Conservation (phyloP, 2,888 invertebrate genomes). For the Aleiodes testaceus region DNA sequence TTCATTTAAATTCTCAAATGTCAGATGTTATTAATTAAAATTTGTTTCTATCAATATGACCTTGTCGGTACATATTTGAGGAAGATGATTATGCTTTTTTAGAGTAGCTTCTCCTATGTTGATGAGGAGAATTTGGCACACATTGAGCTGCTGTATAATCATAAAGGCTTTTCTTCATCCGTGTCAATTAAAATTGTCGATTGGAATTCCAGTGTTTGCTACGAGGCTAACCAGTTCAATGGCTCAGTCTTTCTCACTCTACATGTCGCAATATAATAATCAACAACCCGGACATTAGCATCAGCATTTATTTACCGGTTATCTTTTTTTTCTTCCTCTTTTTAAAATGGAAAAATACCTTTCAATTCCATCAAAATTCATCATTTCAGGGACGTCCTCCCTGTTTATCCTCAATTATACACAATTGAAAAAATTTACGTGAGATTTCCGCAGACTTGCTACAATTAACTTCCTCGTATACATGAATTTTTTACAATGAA, state of each 20-base stretch:
- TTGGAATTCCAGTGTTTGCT: slow-evolving; percentile 32
- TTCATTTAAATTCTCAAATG: not conserved
- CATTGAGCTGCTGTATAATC: not conserved
- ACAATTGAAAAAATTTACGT: no score
- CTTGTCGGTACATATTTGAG: not conserved
- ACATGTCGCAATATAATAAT: slow-evolving; percentile 31
- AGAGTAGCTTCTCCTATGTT: no score
- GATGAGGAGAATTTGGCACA: not conserved
- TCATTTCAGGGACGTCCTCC: not conserved
- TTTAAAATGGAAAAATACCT: not conserved
- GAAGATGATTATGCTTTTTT: not conserved
- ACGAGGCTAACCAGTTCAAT: slow-evolving; percentile 40
- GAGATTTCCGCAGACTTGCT: no score
- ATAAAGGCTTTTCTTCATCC: not conserved
- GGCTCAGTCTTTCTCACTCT: slow-evolving; percentile 21
- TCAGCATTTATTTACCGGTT: slow-evolving; percentile 5
- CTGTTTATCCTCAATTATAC: no score
- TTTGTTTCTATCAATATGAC: slow-evolving; percentile 1
- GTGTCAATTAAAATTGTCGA: slow-evolving; percentile 25
- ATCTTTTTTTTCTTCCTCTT: not conserved
- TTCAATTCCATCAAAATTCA: not conserved
- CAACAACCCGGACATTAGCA: slow-evolving; percentile 10
- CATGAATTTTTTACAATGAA: not conserved
- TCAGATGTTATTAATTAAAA: not conserved
- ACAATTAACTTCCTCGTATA: not conserved